Conservation (phyloP, 2,113 vertebrate genomes). For the Ptilorrhoa leucosticta region DNA sequence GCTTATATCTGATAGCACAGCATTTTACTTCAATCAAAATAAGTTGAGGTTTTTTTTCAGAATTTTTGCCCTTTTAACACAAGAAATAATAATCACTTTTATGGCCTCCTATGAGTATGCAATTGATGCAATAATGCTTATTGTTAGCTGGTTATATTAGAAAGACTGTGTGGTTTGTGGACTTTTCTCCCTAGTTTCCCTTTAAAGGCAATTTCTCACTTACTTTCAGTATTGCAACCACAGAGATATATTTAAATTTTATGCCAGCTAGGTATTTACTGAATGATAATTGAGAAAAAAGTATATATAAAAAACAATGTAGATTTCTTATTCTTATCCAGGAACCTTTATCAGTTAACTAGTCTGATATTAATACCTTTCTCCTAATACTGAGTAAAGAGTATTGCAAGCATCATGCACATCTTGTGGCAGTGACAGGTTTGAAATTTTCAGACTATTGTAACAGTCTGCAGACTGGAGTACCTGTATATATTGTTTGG, state of each 20-base stretch:
- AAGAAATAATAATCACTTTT: background rate
- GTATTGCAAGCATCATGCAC: background rate
- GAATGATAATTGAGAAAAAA: background rate
- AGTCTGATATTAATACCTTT: background rate
- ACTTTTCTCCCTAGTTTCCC: background rate
- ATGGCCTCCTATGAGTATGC: background rate
- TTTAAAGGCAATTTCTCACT: background rate
- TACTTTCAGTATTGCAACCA: background rate
- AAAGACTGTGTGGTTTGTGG: background rate
- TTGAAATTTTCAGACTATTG: background rate
- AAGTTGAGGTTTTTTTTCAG: fast-evolving
- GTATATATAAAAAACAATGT: background rate
- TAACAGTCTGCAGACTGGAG: background rate
- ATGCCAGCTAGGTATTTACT: background rate
- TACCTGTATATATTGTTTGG: background rate
- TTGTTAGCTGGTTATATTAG: background rate
- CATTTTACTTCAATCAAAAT: background rate
- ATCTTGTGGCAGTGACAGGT: background rate
- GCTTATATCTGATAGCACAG: background rate
- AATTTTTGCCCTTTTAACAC: background rate
- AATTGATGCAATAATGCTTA: background rate
- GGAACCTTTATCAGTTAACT: background rate
- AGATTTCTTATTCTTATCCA: background rate
- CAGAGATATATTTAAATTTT: background rate
- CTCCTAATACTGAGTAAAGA: background rate